A percentile compares a stretch with the other conserved stretches of the same genome.
Conservation (phyloP, 2,797 vertebrate genomes). For the Crenuchus spilurus region DNA sequence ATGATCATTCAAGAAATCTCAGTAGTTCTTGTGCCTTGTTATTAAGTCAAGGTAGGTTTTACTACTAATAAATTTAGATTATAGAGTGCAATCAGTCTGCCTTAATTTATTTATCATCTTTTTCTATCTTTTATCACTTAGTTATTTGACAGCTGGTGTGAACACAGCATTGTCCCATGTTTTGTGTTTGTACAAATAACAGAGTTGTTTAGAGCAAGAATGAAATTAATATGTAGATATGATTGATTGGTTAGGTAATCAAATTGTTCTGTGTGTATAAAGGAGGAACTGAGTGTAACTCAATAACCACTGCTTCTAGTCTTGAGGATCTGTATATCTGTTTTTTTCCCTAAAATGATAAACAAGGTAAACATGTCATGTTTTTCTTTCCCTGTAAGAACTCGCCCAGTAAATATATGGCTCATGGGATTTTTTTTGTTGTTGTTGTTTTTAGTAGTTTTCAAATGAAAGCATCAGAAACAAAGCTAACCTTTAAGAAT, state of each 20-base stretch:
- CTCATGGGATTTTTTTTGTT: neutral
- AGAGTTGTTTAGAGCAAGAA: neutral
- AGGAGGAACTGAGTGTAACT: slow-evolving; percentile 6
- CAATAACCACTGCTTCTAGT: slow-evolving; percentile 28
- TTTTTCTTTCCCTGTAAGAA: neutral
- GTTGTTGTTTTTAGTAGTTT: slow-evolving; percentile 1
- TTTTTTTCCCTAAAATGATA: neutral
- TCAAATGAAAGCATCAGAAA: slow-evolving; percentile 22
- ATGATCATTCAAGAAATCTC: slow-evolving; percentile 49
- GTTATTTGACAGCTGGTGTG: slow-evolving; percentile 35
- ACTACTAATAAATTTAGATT: slow-evolving; percentile 63
- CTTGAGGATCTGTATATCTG: slow-evolving; percentile 5
- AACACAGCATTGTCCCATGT: slow-evolving; percentile 18
- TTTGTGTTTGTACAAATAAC: slow-evolving; percentile 21
- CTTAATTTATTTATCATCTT: slow-evolving; percentile 54
- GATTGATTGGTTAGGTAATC: neutral
- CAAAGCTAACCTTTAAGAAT: neutral
- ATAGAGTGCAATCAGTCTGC: slow-evolving; percentile 51
- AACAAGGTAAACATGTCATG: neutral
- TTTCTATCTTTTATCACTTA: slow-evolving; percentile 42
- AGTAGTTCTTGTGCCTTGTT: slow-evolving; percentile 52
- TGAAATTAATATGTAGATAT: neutral
- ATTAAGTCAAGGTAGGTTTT: slow-evolving; percentile 54
- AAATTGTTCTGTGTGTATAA: slow-evolving; percentile 13
- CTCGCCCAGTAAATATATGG: neutral